Evolutionary conservation across 30 jellyfish, hydroid and myxozoan species (phyloP), one percentile per base, ranked within the genome.

Genomic region (Hydractinia echinata): DNA sequence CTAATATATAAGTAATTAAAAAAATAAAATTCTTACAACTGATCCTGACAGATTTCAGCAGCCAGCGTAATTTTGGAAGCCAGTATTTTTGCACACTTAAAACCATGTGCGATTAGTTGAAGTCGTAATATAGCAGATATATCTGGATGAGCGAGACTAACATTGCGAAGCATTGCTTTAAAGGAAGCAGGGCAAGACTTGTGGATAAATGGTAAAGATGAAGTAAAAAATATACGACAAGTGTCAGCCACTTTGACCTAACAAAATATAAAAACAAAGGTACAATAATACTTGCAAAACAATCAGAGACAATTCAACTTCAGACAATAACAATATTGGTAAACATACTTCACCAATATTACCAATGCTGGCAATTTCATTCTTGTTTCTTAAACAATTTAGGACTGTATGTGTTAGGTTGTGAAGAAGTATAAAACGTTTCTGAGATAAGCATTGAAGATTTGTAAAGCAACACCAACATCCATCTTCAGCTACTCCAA

Each of bases 41-140:
- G 96, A 68, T 72, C 81, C 81, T 67, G 39, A 53, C 95, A 84
- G 6, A 84, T 79, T 5, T 89, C 91, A 5, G 86, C 88, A 10
- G 79, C 60, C 20, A 54, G 61, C 54, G 55, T 76, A 10, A 89
- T 19, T 56, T 89, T 83, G 21, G 74, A 88, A 6, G 96, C 95
- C 60, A 89, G 90, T 83, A 76, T 84, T 67, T 76, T 72, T 77
- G 78, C 84, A 7, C 91, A 76, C 60, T 89, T 89, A 91, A 89
- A 89, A 10, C 96, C 95, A 51, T 84, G 95, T 51, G 96, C 95
- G n/a, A 91, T 91, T 51, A 89, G 81, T 79, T 89, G 95, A 1
- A 87, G 80, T 60, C 89, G 82, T 72, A 89, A 30, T 10, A 89
- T 73, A 51, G 66, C 66, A 13, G 70, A 30, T 55, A 15, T 15